Evolutionary conservation across 1,140 invertebrate genomes (phyloP).

Genomic region (Pantala flavescens): DNA sequence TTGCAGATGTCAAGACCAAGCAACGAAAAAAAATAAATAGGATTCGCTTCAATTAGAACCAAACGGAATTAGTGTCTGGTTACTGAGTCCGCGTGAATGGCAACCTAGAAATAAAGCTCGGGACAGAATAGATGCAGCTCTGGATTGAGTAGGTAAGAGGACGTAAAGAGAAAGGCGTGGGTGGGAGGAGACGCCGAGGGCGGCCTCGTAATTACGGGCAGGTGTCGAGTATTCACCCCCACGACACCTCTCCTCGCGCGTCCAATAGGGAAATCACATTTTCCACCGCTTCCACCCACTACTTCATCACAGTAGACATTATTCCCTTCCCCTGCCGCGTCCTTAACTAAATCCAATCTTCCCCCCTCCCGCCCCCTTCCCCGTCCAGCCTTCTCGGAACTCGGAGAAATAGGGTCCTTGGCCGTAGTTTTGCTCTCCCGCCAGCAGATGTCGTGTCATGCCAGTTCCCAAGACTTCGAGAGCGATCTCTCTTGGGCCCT

Average conservation of each 20-base stretch:
- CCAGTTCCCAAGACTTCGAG: neutral
- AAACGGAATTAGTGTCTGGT: too few species aligned
- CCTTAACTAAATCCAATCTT: neutral
- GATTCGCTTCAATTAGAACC: too few species aligned
- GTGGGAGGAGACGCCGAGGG: neutral
- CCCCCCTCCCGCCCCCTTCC: neutral
- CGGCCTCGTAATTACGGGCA: neutral
- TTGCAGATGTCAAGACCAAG: too few species aligned
- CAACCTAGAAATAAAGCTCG: too few species aligned
- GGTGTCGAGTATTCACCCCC: neutral
- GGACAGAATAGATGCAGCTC: too few species aligned
- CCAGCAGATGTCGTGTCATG: slow-evolving; percentile 3
- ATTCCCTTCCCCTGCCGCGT: neutral
- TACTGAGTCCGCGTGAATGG: too few species aligned
- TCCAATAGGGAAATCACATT: neutral
- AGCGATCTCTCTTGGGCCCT: too few species aligned
- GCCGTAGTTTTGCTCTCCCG: neutral
- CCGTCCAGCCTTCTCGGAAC: slow-evolving; percentile 1
- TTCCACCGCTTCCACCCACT: neutral
- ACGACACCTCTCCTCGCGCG: neutral
- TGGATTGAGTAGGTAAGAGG: too few species aligned
- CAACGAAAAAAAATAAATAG: too few species aligned
- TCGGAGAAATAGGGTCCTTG: neutral
- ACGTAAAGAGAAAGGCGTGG: too few species aligned
- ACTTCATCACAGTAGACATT: neutral